Evolutionary conservation across 1,140 invertebrate genomes (phyloP), one percentile per base, ranked within the genome.

Genomic region (Eciton burchellii): DNA sequence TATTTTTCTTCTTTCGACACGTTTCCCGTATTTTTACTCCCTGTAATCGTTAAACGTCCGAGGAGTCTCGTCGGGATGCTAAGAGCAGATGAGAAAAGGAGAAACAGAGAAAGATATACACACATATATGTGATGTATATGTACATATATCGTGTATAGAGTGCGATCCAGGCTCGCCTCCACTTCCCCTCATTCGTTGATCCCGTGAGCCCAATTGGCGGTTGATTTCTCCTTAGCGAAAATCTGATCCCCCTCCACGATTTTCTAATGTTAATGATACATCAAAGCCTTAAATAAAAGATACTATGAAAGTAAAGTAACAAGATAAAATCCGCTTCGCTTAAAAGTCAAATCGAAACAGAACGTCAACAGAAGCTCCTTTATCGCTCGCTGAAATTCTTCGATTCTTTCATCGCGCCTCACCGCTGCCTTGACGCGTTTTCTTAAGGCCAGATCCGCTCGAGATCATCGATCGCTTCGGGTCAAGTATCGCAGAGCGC

Each of bases 1-100:
- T 92, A 92, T 91, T 90, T 90, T 92, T 91, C 90, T 92, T 90
- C 90, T 91, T 91, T 89, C 60, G 88, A 90, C 81, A 84, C 89
- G 90, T 89, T 35, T 91, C 84, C 86, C 70, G 85, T 43, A 82
- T 91, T 92, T 89, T 86, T 91, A 91, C 91, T 90, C 88, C 91
- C 90, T 90, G 84, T 90, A 82, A 82, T 74, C 83, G 83, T 88
- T 82, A 85, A 90, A 89, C 89, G 90, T 91, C 89, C 87, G 87
- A 88, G 83, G 65, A 88, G 84, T 88, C 72, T 87, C 71, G 76
- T 88, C 76, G 86, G 66, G 59, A 71, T 74, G 57, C n/a, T 81
- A 79, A 70, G 35, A 35, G 35, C 35, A 35, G 35, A 35, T 54
- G 70, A 35, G 77, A 43, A n/a, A 79, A 16, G 41, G 21, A 76